Base-by-base conservation (phyloP, 2,888 invertebrate genomes). In the Torymus auratus region DNA sequence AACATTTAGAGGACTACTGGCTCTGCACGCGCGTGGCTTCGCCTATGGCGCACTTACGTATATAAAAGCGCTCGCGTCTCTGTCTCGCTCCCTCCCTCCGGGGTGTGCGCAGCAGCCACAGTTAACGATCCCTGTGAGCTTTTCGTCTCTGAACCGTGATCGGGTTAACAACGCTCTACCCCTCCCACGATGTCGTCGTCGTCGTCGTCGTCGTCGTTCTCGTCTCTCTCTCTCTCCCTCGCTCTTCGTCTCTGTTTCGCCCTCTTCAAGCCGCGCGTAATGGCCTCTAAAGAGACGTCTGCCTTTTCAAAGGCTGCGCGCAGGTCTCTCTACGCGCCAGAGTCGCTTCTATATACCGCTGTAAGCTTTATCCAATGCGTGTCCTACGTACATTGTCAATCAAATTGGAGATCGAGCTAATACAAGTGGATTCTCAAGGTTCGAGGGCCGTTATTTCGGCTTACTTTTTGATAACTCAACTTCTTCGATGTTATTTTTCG, bases 41-140 rank as follows among this genome's bases (percentile, higher is more conserved):
- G 61, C 23, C 5, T 50, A 52, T 20, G 15, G 67, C 58, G 58
- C 67, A 58, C 13, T 65, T 67, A 67, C 67, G 28, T 50, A 14
- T 55, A 52, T 41, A 41, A 41, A 15, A 15, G 15, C 28, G 41
- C 55, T 14, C 1, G 13, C 62, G 28, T 28, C 53, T 55, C 64
- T 64, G 10, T 20, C 23, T 23, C 7, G 0, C 53, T 60, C 60
- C 70, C 41, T 5, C 4, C 2, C 20, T 56, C 23, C 23, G 41
- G 5, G 52, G 17, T 28, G 52, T n/a, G 58, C 20, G 7, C 41
- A 41, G 41, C 41, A 41, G 12, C 70, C 74, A 17, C 67, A 75
- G 80, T 82, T 83, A 83, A 83, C 82, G 83, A 82, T 74, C 80
- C 77, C 77, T 55, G 69, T 65, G 74, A 82, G 77, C 82, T 83